A percentile compares a stretch with the other conserved stretches of the same genome.
phyloP scores from a whole-genome alignment of 2,797 vertebrate genomes.

The Sternotherus odoratus region DNA sequence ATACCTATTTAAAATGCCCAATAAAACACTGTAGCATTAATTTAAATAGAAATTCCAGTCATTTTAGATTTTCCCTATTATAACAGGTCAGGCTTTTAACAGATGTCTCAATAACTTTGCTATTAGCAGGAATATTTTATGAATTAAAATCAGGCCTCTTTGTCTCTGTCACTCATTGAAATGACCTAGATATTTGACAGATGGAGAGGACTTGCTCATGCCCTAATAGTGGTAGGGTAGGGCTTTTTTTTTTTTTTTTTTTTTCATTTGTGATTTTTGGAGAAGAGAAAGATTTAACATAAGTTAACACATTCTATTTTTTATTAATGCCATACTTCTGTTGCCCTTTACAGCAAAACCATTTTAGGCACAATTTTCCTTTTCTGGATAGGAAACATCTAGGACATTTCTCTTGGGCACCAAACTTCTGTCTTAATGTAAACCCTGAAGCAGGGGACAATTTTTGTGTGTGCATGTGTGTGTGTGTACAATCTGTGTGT shows the following conservation, averaged over 20 bases:
- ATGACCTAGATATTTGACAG: constrained; percentile 74
- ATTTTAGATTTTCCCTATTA: constrained; percentile 60
- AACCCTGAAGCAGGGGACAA: constrained; percentile 46
- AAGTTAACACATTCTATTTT: constrained; percentile 75
- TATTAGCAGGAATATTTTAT: constrained; percentile 69
- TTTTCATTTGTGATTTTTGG: constrained; percentile 60
- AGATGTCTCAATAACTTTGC: constrained; percentile 77
- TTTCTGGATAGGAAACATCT: constrained; percentile 59
- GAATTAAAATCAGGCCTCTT: constrained; percentile 70
- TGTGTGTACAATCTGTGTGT: too few relatives aligned
- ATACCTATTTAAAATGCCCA: constrained; percentile 63
- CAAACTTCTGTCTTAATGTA: constrained; percentile 51
- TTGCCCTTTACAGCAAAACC: constrained; percentile 67
- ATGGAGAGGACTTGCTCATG: constrained; percentile 68
- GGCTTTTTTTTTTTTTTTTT: constrained; percentile 54
- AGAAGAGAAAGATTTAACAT: constrained; percentile 66
- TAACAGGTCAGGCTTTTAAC: constrained; percentile 73
- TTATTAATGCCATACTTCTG: constrained; percentile 72
- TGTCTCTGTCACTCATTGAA: constrained; percentile 73
- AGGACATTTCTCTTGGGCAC: constrained; percentile 62
- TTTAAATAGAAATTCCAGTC: constrained; percentile 65
- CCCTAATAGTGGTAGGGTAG: constrained; percentile 58
- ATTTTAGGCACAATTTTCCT: constrained; percentile 47
- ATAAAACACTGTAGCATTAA: constrained; percentile 62
- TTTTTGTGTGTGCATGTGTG: constrained; percentile 19